Percentiles rank a stretch among this genome's conserved stretches.
These are phyloP conservation scores for Exephanes ischioxanthus DNA, from an alignment of 2,888 invertebrate genomes.

Conservation along the genomic window DNA sequence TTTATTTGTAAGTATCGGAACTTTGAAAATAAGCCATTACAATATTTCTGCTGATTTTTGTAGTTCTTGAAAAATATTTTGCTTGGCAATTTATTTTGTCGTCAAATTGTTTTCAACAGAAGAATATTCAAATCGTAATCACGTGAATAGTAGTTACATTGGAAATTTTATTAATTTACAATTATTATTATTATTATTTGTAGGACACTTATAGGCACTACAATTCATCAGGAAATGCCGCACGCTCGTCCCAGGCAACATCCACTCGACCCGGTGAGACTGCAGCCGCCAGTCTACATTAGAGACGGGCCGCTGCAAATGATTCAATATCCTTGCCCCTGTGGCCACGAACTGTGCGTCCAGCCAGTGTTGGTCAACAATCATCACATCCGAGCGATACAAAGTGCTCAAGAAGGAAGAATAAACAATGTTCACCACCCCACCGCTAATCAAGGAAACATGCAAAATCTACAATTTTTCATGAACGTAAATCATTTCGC, in stretches of 20 bases:
- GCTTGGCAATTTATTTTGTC: too few relatives aligned
- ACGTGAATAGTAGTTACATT: too few relatives aligned
- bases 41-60: background rate
- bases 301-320: conserved; percentile 40
- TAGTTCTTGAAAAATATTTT: background rate
- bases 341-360: conserved; percentile 34
- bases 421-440: conserved; percentile 3
- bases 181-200: background rate
- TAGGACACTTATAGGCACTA: background rate
- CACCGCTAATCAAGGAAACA: conserved; percentile 33
- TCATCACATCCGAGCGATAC: conserved; percentile 11
- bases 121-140: too few relatives aligned
- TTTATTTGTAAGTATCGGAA: conserved; percentile 27
- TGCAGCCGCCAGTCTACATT: conserved; percentile 30
- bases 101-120: too few relatives aligned
- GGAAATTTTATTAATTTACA: background rate
- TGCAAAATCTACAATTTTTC: background rate
- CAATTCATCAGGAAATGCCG: conserved; percentile 17
- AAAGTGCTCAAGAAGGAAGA: background rate
- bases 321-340: conserved; percentile 37
- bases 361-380: conserved; percentile 23
- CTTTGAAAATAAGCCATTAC: background rate
- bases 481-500: conserved; percentile 11
- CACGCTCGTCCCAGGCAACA: background rate
- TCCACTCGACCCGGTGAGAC: background rate